Conservation (phyloP, 2,797 vertebrate species). For the Sarcophilus harrisii region DNA sequence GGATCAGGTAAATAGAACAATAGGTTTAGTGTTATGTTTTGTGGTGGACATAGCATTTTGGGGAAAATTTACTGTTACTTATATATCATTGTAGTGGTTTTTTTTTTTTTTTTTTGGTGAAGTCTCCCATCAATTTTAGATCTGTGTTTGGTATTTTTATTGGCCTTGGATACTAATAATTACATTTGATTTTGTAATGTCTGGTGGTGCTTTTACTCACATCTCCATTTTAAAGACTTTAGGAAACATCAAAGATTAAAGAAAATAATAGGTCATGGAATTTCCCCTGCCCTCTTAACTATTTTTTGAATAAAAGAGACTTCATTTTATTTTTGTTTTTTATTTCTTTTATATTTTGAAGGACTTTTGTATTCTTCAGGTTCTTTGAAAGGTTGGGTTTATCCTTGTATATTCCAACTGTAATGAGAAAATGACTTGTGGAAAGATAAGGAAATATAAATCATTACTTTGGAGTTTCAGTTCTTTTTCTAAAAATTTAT, state of each 20-base stretch:
- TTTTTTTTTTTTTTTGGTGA: background rate
- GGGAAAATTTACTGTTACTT: background rate
- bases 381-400: slow-evolving; percentile 19
- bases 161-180: background rate
- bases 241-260: slow-evolving; percentile 26
- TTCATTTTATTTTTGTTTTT: background rate
- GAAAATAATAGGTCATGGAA: slow-evolving; percentile 17
- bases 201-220: slow-evolving; percentile 12
- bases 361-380: background rate
- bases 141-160: background rate
- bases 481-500: background rate
- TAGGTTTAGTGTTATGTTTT: background rate
- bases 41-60: background rate
- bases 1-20: background rate
- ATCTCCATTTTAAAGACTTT: slow-evolving; percentile 39
- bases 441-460: background rate
- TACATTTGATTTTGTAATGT: background rate
- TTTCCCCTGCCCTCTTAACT: background rate
- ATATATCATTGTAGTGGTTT: background rate
- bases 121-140: background rate
- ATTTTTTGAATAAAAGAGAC: background rate
- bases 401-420: background rate
- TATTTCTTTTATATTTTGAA: background rate
- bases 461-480: background rate
- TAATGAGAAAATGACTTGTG: slow-evolving; percentile 6